Percentiles rank a stretch among this genome's conserved stretches.
Evolutionary conservation across 2,888 invertebrate species (phyloP).

Genomic region (Drosophila histrio): DNA sequence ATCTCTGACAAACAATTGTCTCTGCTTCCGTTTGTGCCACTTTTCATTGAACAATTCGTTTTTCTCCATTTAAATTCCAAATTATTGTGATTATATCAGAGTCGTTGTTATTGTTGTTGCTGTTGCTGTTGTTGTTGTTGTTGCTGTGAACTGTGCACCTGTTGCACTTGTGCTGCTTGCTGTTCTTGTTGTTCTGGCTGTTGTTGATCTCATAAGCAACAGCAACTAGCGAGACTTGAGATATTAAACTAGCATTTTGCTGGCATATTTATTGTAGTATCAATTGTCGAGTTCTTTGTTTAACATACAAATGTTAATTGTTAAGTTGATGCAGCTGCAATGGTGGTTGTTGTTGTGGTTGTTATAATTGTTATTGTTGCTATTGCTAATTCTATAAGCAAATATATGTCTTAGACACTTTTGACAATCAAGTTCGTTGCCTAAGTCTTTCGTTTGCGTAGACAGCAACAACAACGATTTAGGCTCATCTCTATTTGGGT

Average conservation of each 20-base stretch:
- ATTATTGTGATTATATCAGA: conserved; percentile 73
- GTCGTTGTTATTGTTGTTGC: conserved; percentile 14
- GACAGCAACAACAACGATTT: conserved; percentile 31
- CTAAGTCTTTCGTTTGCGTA: conserved; percentile 64
- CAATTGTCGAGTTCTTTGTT: conserved; percentile 31
- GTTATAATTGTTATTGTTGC: conserved; percentile 9
- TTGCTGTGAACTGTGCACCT: conserved; percentile 53
- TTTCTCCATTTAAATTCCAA: conserved; percentile 63
- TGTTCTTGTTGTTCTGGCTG: conserved; percentile 2
- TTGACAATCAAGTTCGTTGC: conserved; percentile 64
- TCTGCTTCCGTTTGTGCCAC: conserved; percentile 70
- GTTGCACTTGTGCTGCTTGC: conserved; percentile 49
- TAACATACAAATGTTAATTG: conserved; percentile 58
- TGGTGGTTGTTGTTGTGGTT: background rate
- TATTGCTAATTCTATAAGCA: conserved; percentile 28
- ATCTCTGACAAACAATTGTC: background rate
- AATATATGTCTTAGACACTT: conserved; percentile 15
- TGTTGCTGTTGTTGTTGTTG: conserved; percentile 24
- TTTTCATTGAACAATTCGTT: conserved; percentile 39
- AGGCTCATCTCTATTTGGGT: conserved; percentile 32
- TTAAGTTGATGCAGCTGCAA: conserved; percentile 46
- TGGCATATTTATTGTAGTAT: conserved; percentile 31
- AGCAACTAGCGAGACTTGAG: background rate
- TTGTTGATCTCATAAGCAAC: background rate
- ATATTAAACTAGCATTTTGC: conserved; percentile 24